Percentiles rank a stretch among this genome's conserved stretches.
Evolutionary conservation across 2,797 vertebrate species (phyloP).

Genomic region (Limosa lapponica): DNA sequence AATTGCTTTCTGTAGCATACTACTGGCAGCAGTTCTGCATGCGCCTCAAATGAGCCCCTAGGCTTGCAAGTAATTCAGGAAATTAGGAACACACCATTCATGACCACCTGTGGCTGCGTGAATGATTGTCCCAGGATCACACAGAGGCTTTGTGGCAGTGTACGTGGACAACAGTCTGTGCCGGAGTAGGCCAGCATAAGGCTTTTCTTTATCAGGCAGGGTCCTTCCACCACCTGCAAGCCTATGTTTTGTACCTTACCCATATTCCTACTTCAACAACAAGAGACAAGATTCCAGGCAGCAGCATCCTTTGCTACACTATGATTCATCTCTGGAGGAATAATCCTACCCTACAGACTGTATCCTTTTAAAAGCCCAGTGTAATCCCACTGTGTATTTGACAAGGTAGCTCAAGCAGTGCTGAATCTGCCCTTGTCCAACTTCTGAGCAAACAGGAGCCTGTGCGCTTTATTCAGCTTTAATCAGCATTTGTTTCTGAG

Average conservation of each 20-base stretch:
- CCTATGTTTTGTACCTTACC: neutral
- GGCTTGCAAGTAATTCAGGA: neutral
- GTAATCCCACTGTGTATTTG: neutral
- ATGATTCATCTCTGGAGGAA: neutral
- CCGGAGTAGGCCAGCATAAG: neutral
- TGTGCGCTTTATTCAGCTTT: neutral
- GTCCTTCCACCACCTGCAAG: neutral
- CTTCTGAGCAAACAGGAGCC: neutral
- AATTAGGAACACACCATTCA: neutral
- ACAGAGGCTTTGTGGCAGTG: neutral
- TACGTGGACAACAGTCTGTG: neutral
- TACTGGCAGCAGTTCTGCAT: neutral
- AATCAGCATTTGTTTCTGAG: neutral
- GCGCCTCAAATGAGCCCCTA: neutral
- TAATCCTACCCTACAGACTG: neutral
- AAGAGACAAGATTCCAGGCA: neutral
- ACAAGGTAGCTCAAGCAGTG: rapidly evolving
- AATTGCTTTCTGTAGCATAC: neutral
- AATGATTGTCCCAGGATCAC: neutral
- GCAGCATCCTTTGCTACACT: neutral
- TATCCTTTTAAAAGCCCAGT: neutral
- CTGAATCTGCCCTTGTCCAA: neutral
- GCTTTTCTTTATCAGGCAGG: neutral
- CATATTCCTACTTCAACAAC: neutral
- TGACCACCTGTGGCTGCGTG: neutral